Conservation (phyloP, 2,113 vertebrate species). For the Ochotona curzoniae region DNA sequence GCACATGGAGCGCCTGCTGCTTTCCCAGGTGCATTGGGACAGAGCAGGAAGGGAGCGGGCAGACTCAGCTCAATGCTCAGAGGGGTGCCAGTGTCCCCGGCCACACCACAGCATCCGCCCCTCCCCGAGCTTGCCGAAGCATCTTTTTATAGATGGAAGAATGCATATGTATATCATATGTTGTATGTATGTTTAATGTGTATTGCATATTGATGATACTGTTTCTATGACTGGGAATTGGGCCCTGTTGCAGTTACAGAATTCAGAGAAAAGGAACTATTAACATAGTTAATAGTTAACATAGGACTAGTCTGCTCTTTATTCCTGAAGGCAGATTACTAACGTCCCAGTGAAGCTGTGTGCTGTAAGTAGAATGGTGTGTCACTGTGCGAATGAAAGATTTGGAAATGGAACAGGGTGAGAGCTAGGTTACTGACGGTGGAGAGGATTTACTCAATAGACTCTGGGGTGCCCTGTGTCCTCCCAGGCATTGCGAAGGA, state of each 20-base stretch:
- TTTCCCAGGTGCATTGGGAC: too few species aligned
- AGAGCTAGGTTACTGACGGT: not conserved
- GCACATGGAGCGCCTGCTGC: too few species aligned
- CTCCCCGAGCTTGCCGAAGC: too few species aligned
- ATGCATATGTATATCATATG: not conserved
- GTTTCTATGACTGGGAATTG: not conserved
- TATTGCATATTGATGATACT: not conserved
- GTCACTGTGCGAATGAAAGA: not conserved
- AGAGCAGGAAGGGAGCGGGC: too few species aligned
- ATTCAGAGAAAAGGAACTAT: not conserved
- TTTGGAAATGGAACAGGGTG: not conserved
- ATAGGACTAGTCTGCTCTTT: not conserved
- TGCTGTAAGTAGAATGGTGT: not conserved
- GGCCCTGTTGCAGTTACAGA: not conserved
- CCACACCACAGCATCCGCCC: too few species aligned
- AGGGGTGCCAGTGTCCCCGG: too few species aligned
- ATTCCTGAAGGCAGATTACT: not conserved
- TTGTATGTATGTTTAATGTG: not conserved
- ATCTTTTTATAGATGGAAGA: not conserved
- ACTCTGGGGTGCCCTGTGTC: not conserved
- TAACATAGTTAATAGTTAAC: too few species aligned
- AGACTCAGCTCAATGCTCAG: too few species aligned
- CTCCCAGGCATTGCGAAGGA: not conserved
- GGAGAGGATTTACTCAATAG: not conserved
- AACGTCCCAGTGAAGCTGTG: not conserved